Conservation (phyloP, 2,888 invertebrate genomes). For the Apodemia duryi region DNA sequence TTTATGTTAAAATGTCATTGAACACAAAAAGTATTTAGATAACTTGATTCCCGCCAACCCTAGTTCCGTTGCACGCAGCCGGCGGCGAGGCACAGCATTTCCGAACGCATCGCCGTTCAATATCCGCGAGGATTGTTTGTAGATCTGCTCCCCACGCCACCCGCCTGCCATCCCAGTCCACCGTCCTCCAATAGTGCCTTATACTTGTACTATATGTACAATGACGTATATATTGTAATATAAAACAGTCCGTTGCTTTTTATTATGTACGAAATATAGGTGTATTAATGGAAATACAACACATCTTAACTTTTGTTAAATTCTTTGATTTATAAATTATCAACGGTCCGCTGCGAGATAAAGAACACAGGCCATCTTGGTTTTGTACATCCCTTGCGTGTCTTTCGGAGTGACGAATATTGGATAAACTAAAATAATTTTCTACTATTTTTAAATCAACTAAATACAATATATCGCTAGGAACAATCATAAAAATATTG, state of each 20-base stretch:
- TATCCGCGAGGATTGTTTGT: slow-evolving; percentile 77
- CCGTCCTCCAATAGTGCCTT: slow-evolving; percentile 43
- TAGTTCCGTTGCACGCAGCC: slow-evolving; percentile 58
- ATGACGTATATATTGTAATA: neutral
- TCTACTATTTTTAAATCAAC: too few species aligned
- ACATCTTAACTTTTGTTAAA: too few species aligned
- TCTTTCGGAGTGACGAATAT: too few species aligned
- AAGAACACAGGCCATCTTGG: too few species aligned
- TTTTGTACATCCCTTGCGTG: too few species aligned
- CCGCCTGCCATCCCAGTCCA: slow-evolving; percentile 29
- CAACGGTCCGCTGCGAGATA: too few species aligned
- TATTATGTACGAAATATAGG: neutral
- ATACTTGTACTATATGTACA: slow-evolving; percentile 27
- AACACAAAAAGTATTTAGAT: neutral
- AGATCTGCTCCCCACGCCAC: slow-evolving; percentile 43
- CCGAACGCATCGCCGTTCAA: slow-evolving; percentile 76
- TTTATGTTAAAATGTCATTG: neutral
- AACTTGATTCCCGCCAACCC: slow-evolving; percentile 2
- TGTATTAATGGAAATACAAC: neutral
- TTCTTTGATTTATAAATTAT: too few species aligned
- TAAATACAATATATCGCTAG: too few species aligned
- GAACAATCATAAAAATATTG: too few species aligned
- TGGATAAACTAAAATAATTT: too few species aligned
- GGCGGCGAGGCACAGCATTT: slow-evolving; percentile 60
- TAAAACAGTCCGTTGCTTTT: neutral